Conservation (phyloP, 2,113 vertebrate genomes). For the Pavo muticus region DNA sequence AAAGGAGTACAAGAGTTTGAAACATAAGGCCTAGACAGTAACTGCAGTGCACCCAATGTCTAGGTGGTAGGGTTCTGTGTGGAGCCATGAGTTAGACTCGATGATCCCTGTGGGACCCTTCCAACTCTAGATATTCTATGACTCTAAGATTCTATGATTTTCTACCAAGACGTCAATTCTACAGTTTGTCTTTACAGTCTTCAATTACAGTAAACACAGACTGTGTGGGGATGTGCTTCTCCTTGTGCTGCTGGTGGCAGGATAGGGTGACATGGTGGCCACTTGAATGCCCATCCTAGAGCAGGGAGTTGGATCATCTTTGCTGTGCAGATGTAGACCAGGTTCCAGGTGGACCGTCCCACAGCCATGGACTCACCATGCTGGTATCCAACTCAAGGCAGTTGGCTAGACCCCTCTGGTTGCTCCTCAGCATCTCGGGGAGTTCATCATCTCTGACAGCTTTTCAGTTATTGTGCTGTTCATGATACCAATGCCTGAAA, state of each 20-base stretch:
- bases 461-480: not conserved
- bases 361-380: no score
- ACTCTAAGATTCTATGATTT: not conserved
- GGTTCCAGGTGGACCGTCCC: not conserved
- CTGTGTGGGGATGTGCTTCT: not conserved
- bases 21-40: not conserved
- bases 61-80: not conserved
- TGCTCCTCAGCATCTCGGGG: not conserved
- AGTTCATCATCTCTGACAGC: not conserved
- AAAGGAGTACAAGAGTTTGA: not conserved
- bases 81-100: no score
- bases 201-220: not conserved
- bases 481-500: not conserved
- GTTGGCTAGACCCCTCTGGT: not conserved
- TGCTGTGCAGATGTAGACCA: not conserved
- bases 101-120: no score
- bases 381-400: not conserved
- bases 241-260: accelerated
- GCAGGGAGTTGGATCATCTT: not conserved
- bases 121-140: no score
- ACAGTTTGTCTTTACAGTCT: not conserved
- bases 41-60: not conserved
- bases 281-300: not conserved
- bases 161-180: not conserved
- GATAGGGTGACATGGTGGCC: not conserved